These are phyloP conservation scores for Florisuga fusca DNA, from an alignment of 2,797 vertebrate genomes.

Conservation along the genomic window DNA sequence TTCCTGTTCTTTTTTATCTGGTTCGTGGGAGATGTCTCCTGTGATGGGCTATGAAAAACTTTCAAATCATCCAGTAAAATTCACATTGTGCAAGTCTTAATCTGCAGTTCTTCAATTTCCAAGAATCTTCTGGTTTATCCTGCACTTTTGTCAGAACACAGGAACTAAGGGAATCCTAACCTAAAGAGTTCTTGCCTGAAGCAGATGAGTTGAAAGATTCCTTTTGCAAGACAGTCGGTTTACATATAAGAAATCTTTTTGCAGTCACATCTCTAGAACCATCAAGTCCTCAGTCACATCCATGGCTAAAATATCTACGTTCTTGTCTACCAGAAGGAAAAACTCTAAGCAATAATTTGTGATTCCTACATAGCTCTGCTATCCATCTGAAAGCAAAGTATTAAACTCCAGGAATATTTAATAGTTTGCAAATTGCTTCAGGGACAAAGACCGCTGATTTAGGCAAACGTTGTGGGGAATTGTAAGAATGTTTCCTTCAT, in stretches of 20 bases:
- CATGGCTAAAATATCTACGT: neutral
- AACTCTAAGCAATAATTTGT: neutral
- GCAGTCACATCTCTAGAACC: neutral
- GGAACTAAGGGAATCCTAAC: neutral
- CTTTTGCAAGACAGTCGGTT: neutral
- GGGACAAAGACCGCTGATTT: neutral
- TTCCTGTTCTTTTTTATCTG: neutral
- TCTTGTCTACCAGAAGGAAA: neutral
- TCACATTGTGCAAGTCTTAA: neutral
- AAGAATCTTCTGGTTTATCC: neutral
- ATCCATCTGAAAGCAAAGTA: neutral
- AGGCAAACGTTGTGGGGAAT: neutral
- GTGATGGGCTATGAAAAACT: neutral
- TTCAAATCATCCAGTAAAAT: neutral
- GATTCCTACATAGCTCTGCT: neutral
- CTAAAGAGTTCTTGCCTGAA: neutral
- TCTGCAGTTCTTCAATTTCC: neutral
- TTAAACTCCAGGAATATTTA: neutral
- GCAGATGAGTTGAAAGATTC: neutral
- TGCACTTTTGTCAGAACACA: neutral
- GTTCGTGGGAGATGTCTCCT: neutral
- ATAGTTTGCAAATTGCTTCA: neutral
- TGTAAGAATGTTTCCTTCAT: neutral
- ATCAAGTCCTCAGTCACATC: neutral
- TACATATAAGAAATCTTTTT: neutral